These are phyloP conservation scores for Cabera pusaria DNA, from an alignment of 2,888 invertebrate genomes.

Conservation along the genomic window DNA sequence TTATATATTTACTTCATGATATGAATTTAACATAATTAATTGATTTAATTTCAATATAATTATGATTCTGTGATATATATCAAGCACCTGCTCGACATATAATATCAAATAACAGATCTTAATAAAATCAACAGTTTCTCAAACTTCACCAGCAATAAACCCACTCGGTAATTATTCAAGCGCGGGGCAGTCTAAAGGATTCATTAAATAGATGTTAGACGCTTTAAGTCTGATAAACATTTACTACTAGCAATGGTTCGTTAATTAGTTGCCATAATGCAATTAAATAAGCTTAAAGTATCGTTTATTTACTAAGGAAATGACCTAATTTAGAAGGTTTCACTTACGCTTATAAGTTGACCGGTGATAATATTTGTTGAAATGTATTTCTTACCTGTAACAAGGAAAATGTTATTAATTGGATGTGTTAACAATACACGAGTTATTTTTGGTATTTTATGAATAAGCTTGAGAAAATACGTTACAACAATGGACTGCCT, in stretches of 20 bases:
- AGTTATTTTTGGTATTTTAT: too few relatives aligned
- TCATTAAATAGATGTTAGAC: constrained; percentile 12
- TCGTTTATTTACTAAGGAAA: constrained; percentile 2
- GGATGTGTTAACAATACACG: neutral
- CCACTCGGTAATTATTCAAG: constrained; percentile 23
- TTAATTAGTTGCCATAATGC: constrained; percentile 10
- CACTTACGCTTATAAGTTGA: too few relatives aligned
- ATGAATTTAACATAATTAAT: too few relatives aligned
- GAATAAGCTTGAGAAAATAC: too few relatives aligned
- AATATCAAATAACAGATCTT: too few relatives aligned
- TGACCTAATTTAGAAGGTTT: constrained; percentile 6
- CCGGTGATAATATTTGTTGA: too few relatives aligned
- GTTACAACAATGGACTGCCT: too few relatives aligned
- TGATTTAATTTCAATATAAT: too few relatives aligned
- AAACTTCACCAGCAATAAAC: constrained; percentile 12
- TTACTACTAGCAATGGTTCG: constrained; percentile 11
- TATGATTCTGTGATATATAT: too few relatives aligned
- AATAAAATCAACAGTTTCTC: constrained; percentile 9
- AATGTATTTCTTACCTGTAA: constrained; percentile 30
- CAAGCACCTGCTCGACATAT: constrained; percentile 8
- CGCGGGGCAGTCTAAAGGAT: constrained; percentile 8
- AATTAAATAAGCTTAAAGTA: constrained; percentile 4
- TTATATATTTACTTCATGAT: too few relatives aligned
- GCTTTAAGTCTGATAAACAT: constrained; percentile 13
- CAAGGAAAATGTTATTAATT: constrained; percentile 8